These are phyloP conservation scores for Mylabris sibirica DNA, from an alignment of 2,888 invertebrate species.

Conservation along the genomic window DNA sequence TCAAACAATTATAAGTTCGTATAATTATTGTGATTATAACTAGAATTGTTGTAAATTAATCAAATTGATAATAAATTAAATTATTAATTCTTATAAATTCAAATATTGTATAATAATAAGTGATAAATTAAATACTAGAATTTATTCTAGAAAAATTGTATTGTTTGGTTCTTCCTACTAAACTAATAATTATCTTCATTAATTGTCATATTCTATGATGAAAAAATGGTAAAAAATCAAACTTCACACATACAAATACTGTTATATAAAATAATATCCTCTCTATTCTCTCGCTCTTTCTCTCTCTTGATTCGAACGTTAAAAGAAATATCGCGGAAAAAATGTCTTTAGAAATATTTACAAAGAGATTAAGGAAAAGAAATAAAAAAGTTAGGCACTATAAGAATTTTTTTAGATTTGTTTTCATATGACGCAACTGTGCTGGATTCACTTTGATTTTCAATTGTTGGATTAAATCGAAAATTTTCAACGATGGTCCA, in stretches of 20 bases:
- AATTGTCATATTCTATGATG: too few species aligned
- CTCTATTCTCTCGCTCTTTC: neutral
- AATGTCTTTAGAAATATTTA: slow-evolving; percentile 17
- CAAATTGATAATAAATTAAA: too few species aligned
- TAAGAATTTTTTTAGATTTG: slow-evolving; percentile 72
- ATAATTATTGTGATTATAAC: too few species aligned
- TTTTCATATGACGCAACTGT: slow-evolving; percentile 70
- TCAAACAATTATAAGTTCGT: neutral
- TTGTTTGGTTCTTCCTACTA: too few species aligned
- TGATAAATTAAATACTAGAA: too few species aligned
- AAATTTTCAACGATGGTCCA: slow-evolving; percentile 92
- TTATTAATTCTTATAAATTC: too few species aligned
- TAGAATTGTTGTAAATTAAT: too few species aligned
- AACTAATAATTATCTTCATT: too few species aligned
- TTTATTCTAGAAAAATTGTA: too few species aligned
- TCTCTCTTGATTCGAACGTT: neutral
- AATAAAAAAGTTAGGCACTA: slow-evolving; percentile 61
- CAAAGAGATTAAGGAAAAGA: slow-evolving; percentile 5
- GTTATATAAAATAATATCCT: slow-evolving; percentile 21
- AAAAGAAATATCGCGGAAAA: neutral
- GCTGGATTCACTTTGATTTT: slow-evolving; percentile 84
- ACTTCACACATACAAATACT: neutral
- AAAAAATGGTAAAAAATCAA: too few species aligned
- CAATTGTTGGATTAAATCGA: slow-evolving; percentile 89
- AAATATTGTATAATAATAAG: too few species aligned